These are phyloP conservation scores for Nesoenas mayeri DNA, from an alignment of 2,113 vertebrate species.

Conservation along the genomic window DNA sequence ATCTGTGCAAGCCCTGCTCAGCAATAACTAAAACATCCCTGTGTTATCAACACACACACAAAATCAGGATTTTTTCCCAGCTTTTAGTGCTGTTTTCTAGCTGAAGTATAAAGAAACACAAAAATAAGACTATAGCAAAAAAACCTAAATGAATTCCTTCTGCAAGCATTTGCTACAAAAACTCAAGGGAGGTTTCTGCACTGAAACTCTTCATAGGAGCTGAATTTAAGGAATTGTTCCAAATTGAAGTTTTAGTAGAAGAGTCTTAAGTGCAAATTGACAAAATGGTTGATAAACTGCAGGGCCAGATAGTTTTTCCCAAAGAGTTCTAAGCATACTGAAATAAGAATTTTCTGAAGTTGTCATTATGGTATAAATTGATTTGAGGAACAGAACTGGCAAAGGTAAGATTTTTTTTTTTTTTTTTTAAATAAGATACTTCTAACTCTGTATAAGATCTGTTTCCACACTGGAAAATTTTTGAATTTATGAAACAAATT, in stretches of 20 bases:
- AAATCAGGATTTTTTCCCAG: neutral
- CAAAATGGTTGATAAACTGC: neutral
- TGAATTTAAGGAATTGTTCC: neutral
- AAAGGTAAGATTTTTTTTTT: neutral
- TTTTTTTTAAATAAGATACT: neutral
- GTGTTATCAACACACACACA: no score
- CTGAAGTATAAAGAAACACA: neutral
- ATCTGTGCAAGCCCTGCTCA: no score
- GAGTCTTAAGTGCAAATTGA: neutral
- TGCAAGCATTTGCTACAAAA: neutral
- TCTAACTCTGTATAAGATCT: neutral
- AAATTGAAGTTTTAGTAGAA: neutral
- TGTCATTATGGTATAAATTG: neutral
- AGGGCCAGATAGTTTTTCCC: neutral
- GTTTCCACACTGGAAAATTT: neutral
- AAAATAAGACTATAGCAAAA: neutral
- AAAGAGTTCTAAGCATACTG: neutral
- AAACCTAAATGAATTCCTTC: neutral
- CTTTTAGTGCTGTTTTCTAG: neutral
- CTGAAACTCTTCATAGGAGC: neutral
- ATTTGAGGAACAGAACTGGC: neutral
- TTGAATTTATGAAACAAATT: neutral
- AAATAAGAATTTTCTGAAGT: neutral
- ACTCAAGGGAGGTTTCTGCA: neutral
- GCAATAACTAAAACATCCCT: no score